Evolutionary conservation across 1,140 invertebrate genomes (phyloP).

Genomic region (Drosophila mayri): DNA sequence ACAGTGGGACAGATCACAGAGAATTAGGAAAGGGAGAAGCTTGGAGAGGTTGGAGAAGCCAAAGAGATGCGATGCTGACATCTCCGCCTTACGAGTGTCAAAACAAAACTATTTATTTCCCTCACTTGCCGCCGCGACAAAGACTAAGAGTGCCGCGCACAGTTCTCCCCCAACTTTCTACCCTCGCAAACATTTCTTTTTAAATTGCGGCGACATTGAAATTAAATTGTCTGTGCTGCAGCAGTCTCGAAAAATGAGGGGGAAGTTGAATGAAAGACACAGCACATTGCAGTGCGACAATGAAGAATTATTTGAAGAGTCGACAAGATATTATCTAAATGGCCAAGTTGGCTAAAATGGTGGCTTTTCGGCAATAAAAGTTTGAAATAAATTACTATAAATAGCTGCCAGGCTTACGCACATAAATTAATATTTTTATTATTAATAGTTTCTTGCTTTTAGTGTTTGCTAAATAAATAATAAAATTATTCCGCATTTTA

Average conservation of each 20-base stretch:
- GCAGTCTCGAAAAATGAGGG: constrained; percentile 20
- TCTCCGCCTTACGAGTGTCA: constrained; percentile 57
- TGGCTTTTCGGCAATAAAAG: neutral
- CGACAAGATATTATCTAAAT: constrained; percentile 37
- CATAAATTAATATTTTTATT: neutral
- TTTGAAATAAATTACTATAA: neutral
- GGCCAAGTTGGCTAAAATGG: constrained; percentile 14
- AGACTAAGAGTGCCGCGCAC: constrained; percentile 20
- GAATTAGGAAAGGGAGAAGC: constrained; percentile 3
- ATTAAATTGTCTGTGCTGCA: constrained; percentile 59
- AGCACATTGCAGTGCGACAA: constrained; percentile 23
- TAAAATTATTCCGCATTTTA: no score
- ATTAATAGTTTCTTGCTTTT: neutral
- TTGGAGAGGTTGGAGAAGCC: neutral
- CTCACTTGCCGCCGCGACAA: constrained; percentile 32
- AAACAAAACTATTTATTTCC: constrained; percentile 66
- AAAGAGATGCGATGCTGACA: constrained; percentile 36
- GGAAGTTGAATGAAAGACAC: constrained; percentile 8
- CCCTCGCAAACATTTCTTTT: constrained; percentile 44
- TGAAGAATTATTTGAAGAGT: constrained; percentile 33
- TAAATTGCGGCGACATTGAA: constrained; percentile 58
- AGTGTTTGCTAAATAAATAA: neutral
- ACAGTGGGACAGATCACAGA: constrained; percentile 27
- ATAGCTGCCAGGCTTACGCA: neutral
- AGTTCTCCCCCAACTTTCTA: constrained; percentile 17